Conservation (phyloP, 2,888 invertebrate species). For the Acanthosepion esculentum region DNA sequence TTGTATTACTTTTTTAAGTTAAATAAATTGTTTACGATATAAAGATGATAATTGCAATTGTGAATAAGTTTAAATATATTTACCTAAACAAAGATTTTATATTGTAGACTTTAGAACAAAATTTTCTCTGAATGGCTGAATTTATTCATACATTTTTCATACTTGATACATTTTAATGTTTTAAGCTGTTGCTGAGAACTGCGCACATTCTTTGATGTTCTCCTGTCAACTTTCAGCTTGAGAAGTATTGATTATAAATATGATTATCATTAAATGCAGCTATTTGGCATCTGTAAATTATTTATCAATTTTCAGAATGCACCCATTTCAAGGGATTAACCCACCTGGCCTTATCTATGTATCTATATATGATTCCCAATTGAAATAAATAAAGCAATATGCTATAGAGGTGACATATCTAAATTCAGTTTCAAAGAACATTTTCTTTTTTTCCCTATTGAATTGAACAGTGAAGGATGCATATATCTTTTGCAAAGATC, state of each 20-base stretch:
- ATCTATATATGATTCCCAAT: background rate
- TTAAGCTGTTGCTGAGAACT: background rate
- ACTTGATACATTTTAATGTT: background rate
- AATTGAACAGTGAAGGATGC: background rate
- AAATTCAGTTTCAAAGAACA: background rate
- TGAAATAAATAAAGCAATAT: background rate
- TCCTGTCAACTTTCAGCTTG: background rate
- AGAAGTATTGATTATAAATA: background rate
- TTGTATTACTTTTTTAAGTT: no score
- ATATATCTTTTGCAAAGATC: background rate
- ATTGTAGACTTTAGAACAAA: background rate
- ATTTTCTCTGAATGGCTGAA: background rate
- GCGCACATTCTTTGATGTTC: background rate
- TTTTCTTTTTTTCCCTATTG: background rate
- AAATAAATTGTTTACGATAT: no score
- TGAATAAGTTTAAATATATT: background rate
- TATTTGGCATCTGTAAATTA: background rate
- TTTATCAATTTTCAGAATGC: background rate
- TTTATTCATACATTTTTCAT: background rate
- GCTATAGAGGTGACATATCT: background rate
- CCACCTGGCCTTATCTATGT: background rate
- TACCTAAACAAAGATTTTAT: background rate
- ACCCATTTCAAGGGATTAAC: background rate
- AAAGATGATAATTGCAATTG: background rate
- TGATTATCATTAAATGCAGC: background rate